These are phyloP conservation scores for Siderastrea siderea DNA, from an alignment of 92 coral and sea anemone species.

Conservation along the genomic window DNA sequence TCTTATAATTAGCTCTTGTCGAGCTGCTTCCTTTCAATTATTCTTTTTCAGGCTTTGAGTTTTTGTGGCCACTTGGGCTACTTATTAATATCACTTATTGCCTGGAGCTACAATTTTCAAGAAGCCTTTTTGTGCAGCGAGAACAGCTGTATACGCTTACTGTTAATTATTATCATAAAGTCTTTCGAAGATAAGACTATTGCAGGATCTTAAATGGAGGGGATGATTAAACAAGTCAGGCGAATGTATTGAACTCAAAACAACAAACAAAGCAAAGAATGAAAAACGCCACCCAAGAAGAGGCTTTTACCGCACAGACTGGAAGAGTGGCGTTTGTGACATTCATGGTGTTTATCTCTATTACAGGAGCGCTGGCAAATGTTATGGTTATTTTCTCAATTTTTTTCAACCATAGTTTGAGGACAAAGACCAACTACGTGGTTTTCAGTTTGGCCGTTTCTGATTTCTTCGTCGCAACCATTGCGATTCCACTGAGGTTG, in stretches of 20 bases:
- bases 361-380: conserved; percentile 42
- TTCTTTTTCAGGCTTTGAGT: no score
- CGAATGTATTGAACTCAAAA: background rate
- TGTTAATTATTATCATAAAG: background rate
- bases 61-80: no score
- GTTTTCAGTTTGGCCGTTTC: conserved; percentile 47
- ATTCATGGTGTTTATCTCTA: conserved; percentile 10
- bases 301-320: background rate
- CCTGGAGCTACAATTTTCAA: no score
- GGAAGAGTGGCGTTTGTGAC: background rate
- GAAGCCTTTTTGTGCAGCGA: background rate
- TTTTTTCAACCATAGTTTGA: conserved; percentile 15
- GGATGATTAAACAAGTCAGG: background rate
- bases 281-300: background rate
- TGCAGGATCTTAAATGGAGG: background rate
- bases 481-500: conserved; percentile 50
- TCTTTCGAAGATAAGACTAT: background rate
- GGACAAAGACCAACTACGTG: conserved; percentile 37
- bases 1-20: no score
- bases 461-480: conserved; percentile 36
- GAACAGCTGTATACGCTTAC: background rate
- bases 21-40: no score
- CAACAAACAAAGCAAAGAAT: background rate
- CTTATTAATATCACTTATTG: no score
- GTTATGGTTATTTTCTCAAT: conserved; percentile 31